Evolutionary conservation across 2,888 invertebrate genomes (phyloP).

Genomic region (Acleris literana): DNA sequence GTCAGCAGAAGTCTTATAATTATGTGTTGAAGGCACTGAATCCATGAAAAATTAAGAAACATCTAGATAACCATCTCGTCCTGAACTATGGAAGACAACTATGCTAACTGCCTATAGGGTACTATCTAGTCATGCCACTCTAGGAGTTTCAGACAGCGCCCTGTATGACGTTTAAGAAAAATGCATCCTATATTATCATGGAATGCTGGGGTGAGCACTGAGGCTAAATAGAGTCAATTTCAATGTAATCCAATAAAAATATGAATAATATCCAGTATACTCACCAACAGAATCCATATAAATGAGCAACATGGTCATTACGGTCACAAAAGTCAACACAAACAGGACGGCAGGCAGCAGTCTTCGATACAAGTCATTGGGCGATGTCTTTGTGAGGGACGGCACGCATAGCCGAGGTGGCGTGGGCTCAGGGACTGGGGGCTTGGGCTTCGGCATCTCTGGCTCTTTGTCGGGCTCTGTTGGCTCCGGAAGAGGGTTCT

Average conservation of each 20-base stretch:
- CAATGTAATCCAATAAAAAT: no score
- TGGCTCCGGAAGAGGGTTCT: conserved; percentile 43
- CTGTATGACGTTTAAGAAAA: no score
- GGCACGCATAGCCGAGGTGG: conserved; percentile 55
- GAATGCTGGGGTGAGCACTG: no score
- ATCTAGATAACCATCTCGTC: no score
- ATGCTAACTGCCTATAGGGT: no score
- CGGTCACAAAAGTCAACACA: conserved; percentile 90
- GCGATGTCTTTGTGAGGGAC: conserved; percentile 67
- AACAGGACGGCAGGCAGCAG: conserved; percentile 88
- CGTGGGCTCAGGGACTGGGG: conserved; percentile 48
- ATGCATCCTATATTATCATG: no score
- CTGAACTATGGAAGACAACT: no score
- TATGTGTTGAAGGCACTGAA: no score
- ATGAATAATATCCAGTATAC: conserved; percentile 39
- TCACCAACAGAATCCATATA: conserved; percentile 92
- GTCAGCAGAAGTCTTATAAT: no score
- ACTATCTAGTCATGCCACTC: no score
- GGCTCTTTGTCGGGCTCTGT: conserved; percentile 35
- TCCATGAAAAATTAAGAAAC: no score
- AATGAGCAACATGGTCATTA: conserved; percentile 89
- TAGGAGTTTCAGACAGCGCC: no score
- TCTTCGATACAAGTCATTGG: conserved; percentile 74
- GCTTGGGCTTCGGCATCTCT: conserved; percentile 44
- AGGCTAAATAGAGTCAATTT: not conserved